phyloP scores from a whole-genome alignment of 2,888 invertebrate genomes.

The Eupithecia insigniata region DNA sequence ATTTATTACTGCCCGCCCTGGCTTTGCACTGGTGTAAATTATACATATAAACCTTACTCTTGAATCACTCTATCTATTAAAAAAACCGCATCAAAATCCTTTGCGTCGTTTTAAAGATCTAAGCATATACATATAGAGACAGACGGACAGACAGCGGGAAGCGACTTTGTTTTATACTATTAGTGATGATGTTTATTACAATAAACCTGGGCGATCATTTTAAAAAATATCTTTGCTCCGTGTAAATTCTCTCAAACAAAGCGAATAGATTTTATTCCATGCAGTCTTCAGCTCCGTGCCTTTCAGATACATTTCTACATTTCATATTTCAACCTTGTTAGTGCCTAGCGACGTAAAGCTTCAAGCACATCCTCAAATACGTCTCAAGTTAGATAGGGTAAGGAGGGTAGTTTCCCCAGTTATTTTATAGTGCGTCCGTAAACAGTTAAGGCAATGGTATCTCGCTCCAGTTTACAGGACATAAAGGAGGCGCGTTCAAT shows the following conservation, averaged over 20 bases:
- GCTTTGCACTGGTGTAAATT: no score
- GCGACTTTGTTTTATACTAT: no score
- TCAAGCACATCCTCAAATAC: conserved; percentile 14
- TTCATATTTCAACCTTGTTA: conserved; percentile 1
- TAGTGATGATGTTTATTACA: no score
- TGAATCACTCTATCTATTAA: no score
- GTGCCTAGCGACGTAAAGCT: conserved; percentile 9
- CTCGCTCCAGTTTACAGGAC: conserved; percentile 33
- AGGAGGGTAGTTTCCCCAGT: conserved; percentile 27
- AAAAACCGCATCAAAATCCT: no score
- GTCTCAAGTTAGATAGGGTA: conserved; percentile 9
- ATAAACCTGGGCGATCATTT: not conserved
- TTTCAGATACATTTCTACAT: not conserved
- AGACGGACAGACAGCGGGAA: no score
- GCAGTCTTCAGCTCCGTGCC: not conserved
- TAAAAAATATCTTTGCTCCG: not conserved
- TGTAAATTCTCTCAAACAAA: not conserved
- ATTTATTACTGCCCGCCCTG: no score
- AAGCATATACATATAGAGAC: no score
- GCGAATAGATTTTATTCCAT: not conserved
- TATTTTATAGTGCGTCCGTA: conserved; percentile 31
- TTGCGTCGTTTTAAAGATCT: no score
- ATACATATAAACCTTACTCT: no score
- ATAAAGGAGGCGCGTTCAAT: conserved; percentile 33
- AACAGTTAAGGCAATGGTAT: conserved; percentile 29